phyloP scores from a whole-genome alignment of 2,888 invertebrate genomes.

The Onthophagus sagittarius region DNA sequence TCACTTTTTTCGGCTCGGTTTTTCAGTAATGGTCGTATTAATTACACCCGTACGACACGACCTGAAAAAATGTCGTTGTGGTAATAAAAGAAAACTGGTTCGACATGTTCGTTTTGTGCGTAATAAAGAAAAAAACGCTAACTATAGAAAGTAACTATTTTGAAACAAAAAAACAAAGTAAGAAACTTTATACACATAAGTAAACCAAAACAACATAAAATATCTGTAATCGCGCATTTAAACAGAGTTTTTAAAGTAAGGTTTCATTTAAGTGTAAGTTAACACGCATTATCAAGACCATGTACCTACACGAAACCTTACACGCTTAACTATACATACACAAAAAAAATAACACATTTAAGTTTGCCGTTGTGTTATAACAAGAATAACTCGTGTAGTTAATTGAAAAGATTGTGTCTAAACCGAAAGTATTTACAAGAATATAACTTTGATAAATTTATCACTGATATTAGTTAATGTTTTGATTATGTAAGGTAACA shows the following conservation, averaged over 20 bases:
- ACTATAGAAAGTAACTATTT: background rate
- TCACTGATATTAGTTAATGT: background rate
- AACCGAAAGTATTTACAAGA: background rate
- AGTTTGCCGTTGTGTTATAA: background rate
- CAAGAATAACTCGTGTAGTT: background rate
- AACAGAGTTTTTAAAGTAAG: background rate
- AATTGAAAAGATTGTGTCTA: background rate
- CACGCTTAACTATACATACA: background rate
- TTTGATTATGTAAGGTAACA: no score
- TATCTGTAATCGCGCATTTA: background rate
- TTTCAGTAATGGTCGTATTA: slow-evolving; percentile 12
- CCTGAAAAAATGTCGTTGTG: background rate
- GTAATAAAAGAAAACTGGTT: background rate
- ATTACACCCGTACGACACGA: slow-evolving; percentile 4
- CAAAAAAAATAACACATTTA: background rate
- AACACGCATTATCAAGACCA: background rate
- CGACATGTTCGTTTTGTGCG: background rate
- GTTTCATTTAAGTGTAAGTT: background rate
- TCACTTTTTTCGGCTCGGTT: slow-evolving; percentile 3
- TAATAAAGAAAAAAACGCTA: background rate
- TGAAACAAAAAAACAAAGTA: background rate
- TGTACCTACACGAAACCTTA: background rate
- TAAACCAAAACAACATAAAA: background rate
- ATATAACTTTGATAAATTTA: background rate
- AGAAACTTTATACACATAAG: background rate